Conservation (phyloP, 2,888 invertebrate species). For the Xanthia togata region DNA sequence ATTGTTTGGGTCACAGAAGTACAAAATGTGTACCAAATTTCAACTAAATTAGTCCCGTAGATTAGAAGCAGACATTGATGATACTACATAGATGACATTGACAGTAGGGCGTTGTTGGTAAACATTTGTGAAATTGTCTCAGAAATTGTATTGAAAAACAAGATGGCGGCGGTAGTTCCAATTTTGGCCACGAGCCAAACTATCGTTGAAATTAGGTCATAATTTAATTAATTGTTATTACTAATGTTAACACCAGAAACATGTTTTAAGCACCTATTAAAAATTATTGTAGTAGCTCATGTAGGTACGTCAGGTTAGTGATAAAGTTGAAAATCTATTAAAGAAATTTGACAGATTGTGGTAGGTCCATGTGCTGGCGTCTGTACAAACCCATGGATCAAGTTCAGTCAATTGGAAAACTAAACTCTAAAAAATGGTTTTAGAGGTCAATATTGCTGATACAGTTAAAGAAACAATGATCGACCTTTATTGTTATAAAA, state of each 20-base stretch:
- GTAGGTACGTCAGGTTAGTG: conserved; percentile 25
- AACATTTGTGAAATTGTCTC: not conserved
- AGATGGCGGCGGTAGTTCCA: not conserved
- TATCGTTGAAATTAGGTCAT: not conserved
- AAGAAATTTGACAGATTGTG: too few relatives aligned
- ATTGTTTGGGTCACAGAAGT: too few relatives aligned
- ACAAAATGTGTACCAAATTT: too few relatives aligned
- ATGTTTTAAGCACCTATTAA: not conserved
- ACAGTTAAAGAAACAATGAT: conserved; percentile 21
- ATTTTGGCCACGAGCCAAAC: not conserved
- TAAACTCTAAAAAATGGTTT: accelerated
- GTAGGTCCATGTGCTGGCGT: too few relatives aligned
- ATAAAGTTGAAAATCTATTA: too few relatives aligned
- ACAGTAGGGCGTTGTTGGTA: not conserved
- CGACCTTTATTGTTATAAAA: conserved; percentile 40
- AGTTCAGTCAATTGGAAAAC: not conserved
- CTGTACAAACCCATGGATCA: conserved; percentile 32
- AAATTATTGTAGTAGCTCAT: conserved; percentile 1
- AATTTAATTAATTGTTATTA: too few relatives aligned
- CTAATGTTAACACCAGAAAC: not conserved
- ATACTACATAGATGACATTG: too few relatives aligned
- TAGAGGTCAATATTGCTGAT: conserved; percentile 6
- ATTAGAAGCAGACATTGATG: too few relatives aligned
- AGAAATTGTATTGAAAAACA: not conserved
- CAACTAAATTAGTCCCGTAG: too few relatives aligned